Conservation (phyloP, 1,140 invertebrate genomes). For the Antheraea mylitta region DNA sequence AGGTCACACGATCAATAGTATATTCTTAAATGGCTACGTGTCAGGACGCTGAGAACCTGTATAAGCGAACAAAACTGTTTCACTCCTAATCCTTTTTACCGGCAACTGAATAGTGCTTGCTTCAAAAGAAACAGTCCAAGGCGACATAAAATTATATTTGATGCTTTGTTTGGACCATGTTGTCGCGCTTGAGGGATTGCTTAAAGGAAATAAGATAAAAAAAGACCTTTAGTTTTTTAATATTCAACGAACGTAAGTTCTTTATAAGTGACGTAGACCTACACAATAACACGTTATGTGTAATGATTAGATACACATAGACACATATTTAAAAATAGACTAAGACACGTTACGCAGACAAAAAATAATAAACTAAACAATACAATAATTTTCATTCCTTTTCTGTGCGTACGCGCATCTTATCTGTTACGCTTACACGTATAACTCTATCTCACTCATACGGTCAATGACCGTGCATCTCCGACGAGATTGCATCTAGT, state of each 20-base stretch:
- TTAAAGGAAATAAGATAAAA: constrained; percentile 20
- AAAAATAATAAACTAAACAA: constrained; percentile 62
- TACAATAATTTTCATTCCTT: constrained; percentile 75
- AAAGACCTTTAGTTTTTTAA: constrained; percentile 22
- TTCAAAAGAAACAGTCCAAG: constrained; percentile 22
- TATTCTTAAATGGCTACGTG: constrained; percentile 41
- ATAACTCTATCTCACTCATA: constrained; percentile 47
- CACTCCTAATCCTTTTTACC: constrained; percentile 48
- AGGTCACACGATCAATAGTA: constrained; percentile 11
- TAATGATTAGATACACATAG: constrained; percentile 42
- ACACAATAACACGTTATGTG: constrained; percentile 47
- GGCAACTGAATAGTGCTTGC: constrained; percentile 22
- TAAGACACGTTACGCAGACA: constrained; percentile 24
- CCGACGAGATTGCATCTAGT: constrained; percentile 75
- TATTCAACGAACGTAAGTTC: constrained; percentile 32
- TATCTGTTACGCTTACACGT: constrained; percentile 45
- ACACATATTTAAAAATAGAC: constrained; percentile 21
- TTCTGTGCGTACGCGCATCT: constrained; percentile 74
- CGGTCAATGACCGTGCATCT: constrained; percentile 71
- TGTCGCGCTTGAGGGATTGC: neutral
- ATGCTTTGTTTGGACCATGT: constrained; percentile 19
- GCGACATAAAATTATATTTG: constrained; percentile 26
- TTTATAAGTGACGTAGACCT: constrained; percentile 24
- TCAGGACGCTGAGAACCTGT: constrained; percentile 51
- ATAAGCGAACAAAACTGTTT: constrained; percentile 43